Base-by-base conservation (phyloP, 35 echinoderm and acorn worm species). In the Apostichopus japonicus region DNA sequence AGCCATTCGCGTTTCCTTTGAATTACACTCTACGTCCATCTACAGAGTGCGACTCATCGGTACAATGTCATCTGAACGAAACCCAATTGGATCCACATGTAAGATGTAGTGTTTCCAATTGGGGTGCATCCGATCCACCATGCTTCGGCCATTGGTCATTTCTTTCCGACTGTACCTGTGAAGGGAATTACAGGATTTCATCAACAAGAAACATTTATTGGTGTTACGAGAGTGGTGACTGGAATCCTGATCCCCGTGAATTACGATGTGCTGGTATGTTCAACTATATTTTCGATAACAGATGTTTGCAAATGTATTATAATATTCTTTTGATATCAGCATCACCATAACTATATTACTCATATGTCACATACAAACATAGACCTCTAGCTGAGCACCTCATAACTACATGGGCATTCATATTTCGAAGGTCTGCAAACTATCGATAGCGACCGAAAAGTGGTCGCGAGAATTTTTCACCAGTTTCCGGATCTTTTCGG, bases 91-190 rank as follows among this genome's bases (percentile, higher is more conserved):
- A 84, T 58, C 81, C 81, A 57, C 81, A 17, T 4, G 9, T 84
- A 10, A 55, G 19, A 2, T 84, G 81, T 57, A 21, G 54, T 56
- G 8, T 19, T 84, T 24, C 27, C 53, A 56, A 6, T 57, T 56
- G 56, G 21, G 81, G 81, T 57, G 53, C 27, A 13, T 57, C 81
- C 4, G 81, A 84, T 23, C 81, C 54, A 84, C 81, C 81, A 59
- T 84, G 81, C 21, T 84, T 57, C 11, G 81, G 81, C 4, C 81
- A 57, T 16, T 56, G 81, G 81, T 56, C 81, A 15, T 56, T 6
- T 10, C 17, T 58, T 15, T 57, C 53, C 21, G n/a, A 55, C 24
- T 84, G 81, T 16, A 24, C 16, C 10, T 84, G 81, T 58, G 22
- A 17, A 53, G 54, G 22, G 17, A 57, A 54, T 51, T 84, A 84